These are phyloP conservation scores for Noturus placidus DNA, from an alignment of 2,113 vertebrate genomes.

Conservation along the genomic window DNA sequence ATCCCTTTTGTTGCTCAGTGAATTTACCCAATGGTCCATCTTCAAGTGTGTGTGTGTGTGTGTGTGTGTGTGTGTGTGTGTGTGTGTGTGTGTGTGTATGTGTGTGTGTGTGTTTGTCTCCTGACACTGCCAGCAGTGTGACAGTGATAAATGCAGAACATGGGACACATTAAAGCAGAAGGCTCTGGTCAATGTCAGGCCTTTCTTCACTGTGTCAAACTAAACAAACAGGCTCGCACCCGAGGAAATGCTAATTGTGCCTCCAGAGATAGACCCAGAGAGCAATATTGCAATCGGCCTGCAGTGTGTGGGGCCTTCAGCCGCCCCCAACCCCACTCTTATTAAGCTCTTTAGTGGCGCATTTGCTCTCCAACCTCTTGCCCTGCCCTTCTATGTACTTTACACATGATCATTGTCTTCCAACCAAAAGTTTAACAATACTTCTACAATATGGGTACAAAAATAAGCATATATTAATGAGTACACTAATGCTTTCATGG, in stretches of 20 bases:
- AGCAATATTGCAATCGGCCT: constrained; percentile 4
- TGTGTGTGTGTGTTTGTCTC: constrained; percentile 46
- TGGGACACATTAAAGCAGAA: constrained; percentile 95
- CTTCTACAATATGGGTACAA: too few species aligned
- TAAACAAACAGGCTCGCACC: constrained; percentile 99
- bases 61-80: constrained; percentile 34
- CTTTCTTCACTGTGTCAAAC: constrained; percentile 98
- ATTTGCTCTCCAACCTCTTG: constrained; percentile 18
- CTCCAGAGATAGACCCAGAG: constrained; percentile 83
- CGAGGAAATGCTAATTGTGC: constrained; percentile 92
- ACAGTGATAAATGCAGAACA: constrained; percentile 99
- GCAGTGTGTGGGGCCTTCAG: constrained; percentile 2
- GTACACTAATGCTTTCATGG: too few species aligned
- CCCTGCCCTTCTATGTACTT: background rate
- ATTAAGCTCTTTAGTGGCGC: constrained; percentile 3
- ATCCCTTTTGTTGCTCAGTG: constrained; percentile 36
- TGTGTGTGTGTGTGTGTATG: constrained; percentile 44
- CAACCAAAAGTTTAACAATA: too few species aligned
- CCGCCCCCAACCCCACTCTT: background rate
- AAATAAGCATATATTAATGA: too few species aligned
- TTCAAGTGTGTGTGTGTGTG: constrained; percentile 34
- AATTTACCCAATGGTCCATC: constrained; percentile 33
- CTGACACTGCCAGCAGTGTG: constrained; percentile 75
- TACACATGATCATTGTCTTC: background rate
- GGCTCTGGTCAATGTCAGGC: constrained; percentile 95